Evolutionary conservation across 2,797 vertebrate genomes (phyloP), one percentile per base, ranked within the genome.

Genomic region (Micromesistius poutassou): DNA sequence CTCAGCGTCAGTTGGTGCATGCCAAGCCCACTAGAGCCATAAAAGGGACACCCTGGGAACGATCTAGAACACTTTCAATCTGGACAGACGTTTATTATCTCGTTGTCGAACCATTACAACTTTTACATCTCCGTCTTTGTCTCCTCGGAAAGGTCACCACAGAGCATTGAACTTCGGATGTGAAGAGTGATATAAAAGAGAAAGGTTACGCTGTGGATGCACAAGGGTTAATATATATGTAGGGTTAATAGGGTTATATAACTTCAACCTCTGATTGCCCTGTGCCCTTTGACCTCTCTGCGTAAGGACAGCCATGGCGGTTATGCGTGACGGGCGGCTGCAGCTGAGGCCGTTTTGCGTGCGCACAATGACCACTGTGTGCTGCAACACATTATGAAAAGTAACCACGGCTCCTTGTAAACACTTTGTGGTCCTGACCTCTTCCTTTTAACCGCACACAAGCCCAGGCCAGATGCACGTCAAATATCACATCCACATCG

Each of bases 21-120:
- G 88, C 79, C 83, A 88, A 89, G 89, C 2, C 62, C 79, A 84
- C 90, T 85, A 79, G 72, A 80, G 55, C 70, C 75, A 46, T 76
- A 84, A 79, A 76, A 22, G 72, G 75, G 81, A 85, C 82, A 84
- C 68, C 78, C 80, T 77, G 74, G 76, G 0, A 79, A 77, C 77
- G 71, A 85, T 75, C 84, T 78, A 78, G 36, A 71, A 42, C 3
- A 62, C 66, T 40, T 80, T 66, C 76, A 80, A 84, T 85, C 77
- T 70, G 77, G 77, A 5, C 30, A 1, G 88, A 85, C 78, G 25
- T 89, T 88, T 85, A 85, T 81, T 50, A 73, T 76, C 72, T 77
- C 74, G 78, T 84, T 77, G 85, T 84, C 77, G 22, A 79, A 72
- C 62, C 75, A 68, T 86, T 79, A 71, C 77, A 31, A 79, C 76